Evolutionary conservation across 2,888 invertebrate species (phyloP), one percentile per base, ranked within the genome.

Genomic region (Platycheirus rosarum): DNA sequence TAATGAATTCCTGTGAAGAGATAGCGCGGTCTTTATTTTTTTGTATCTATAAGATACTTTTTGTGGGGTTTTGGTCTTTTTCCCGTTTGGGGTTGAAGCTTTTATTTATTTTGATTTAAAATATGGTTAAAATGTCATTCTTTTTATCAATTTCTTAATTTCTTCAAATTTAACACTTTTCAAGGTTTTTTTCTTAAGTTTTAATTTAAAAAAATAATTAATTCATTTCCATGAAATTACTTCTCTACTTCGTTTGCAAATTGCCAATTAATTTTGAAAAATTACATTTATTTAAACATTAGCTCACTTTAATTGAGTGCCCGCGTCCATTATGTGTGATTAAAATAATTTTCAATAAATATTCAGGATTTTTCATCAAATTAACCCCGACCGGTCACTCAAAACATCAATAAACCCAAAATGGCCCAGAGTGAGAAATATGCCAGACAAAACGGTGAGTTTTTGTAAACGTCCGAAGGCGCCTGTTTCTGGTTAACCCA

Each of bases 1-100:
- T 76, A 80, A 80, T 76, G 76, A 71, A 80, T 76, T 76, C 62
- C 57, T 70, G 29, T 65, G 20, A 26, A 16, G 23, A 57, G 48
- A 37, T 69, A 57, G 57, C 23, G 32, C 32, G 37, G 55, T 57
- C 14, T 40, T 40, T 40, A 20, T 11, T 23, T 20, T 20, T 5
- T 32, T 32, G 29, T 32, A 23, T 23, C 23, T 23, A 23, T 23
- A 2, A 23, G 23, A 23, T 32, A 32, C 5, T 32, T 32, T 7
- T 32, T 32, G n/a, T 32, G 29, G 7, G 4, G 7, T 32, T 32
- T 32, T 7, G 29, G 7, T 23, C 23, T 23, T 23, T 23, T 32
- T 3, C 7, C 8, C 7, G 3, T 32, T 32, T 32, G 5, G 7
- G 8, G 8, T 32, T 32, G 7, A 23, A 8, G 29, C 1, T 32